Base-by-base conservation (phyloP, 2,888 invertebrate genomes). In the Taphrorychus bicolor region DNA sequence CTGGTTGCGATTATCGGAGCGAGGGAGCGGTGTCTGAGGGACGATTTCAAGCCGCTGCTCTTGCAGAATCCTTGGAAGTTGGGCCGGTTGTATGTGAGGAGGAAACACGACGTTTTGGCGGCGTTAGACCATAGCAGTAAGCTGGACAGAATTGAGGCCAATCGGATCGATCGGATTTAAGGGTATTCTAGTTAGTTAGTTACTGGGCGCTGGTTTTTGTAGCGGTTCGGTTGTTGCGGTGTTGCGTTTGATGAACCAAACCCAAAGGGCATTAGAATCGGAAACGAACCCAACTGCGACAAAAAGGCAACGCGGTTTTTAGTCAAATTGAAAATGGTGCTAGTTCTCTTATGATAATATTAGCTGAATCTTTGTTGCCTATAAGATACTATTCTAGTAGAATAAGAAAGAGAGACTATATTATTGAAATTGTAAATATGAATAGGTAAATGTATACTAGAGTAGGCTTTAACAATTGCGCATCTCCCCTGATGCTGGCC, bases 61-160 rank as follows among this genome's bases (percentile, higher is more conserved):
- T 84, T 98, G 60, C 97, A 97, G 81, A 95, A 95, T 81, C 97
- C 97, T 0, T 98, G 98, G 98, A 90, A 94, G 71, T 94, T 94
- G 79, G 98, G 98, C 0, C 87, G 95, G 65, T 84, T 98, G 69
- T 97, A 95, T 82, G 97, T 98, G 2, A 85, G 97, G 57, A 91
- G 94, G 80, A 95, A 95, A 80, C 94, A 94, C 76, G 95, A 95
- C 77, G 90, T 94, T 2, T 83, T 95, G 51, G 95, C 95, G 22
- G 95, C 95, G 14, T 85, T 95, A 24, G 93, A 94, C 79, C 94
- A 94, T 82, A 93, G 93, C 75, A 92, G 93, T 77, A 91, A 92
- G 75, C 93, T 70, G n/a, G 70, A 70, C 65, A 24, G 69, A 23
- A 61, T 69, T 18, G 69, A 69, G 53, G 32, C 64, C 4, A 57